A percentile compares a stretch with the other conserved stretches of the same genome.
Conservation (phyloP, 2,113 vertebrate species). For the Macaca mulatta region DNA sequence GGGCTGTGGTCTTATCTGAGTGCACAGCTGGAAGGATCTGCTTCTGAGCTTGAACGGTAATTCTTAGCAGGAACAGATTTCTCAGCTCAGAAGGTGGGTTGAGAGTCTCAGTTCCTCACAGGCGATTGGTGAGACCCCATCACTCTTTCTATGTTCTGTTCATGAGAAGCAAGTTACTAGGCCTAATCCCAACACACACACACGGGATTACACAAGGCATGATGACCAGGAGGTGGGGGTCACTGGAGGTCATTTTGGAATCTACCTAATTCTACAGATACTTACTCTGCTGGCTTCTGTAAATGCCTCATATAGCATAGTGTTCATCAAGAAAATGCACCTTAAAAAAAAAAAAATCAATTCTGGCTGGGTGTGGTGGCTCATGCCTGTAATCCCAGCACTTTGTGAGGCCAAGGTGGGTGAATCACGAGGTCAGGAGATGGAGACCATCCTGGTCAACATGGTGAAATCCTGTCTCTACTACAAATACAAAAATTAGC, state of each 20-base stretch:
- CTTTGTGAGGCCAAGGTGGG: too few species aligned
- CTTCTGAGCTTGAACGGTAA: neutral
- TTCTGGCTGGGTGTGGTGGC: too few species aligned
- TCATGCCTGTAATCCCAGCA: too few species aligned
- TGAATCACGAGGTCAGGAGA: too few species aligned
- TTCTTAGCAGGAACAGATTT: neutral
- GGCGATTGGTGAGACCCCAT: neutral
- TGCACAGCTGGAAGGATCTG: neutral
- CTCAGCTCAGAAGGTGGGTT: neutral
- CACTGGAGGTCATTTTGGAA: neutral
- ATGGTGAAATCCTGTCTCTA: too few species aligned
- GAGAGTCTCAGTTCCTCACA: neutral
- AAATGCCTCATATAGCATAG: too few species aligned
- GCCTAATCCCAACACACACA: neutral
- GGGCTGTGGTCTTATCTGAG: neutral
- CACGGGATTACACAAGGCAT: neutral
- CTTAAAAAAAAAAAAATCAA: neutral
- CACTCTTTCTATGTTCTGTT: neutral
- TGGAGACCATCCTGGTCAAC: too few species aligned
- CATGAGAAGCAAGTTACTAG: neutral
- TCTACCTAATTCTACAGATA: neutral
- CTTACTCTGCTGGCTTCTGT: neutral
- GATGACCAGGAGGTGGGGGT: neutral
- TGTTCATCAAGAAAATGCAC: neutral
- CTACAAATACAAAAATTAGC: too few species aligned